phyloP scores from a whole-genome alignment of 1,140 invertebrate genomes.

The Phenacoccus solenopsis region DNA sequence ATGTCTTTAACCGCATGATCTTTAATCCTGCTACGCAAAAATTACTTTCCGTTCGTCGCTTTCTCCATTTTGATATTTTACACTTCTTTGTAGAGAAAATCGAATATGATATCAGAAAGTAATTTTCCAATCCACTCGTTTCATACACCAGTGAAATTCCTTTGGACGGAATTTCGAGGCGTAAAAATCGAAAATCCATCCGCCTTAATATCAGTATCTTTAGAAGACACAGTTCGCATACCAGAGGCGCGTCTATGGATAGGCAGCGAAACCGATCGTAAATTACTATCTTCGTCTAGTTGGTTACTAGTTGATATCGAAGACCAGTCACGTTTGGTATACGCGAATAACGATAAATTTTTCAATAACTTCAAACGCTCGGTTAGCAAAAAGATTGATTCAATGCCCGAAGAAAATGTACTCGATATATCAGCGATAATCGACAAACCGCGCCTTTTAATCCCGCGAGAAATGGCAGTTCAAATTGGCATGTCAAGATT shows the following conservation, averaged over 20 bases:
- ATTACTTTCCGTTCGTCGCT: too few relatives aligned
- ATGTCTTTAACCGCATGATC: too few relatives aligned
- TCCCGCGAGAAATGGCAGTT: background rate
- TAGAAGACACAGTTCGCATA: background rate
- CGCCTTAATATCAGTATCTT: background rate
- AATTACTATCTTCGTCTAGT: background rate
- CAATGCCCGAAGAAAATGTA: background rate
- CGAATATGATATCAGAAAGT: too few relatives aligned
- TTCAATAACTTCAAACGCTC: background rate
- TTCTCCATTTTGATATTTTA: too few relatives aligned
- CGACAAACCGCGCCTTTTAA: background rate
- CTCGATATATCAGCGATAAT: background rate
- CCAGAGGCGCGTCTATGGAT: background rate
- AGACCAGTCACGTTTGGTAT: background rate
- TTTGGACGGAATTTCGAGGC: background rate
- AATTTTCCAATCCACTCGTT: too few relatives aligned
- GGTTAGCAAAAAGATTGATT: background rate
- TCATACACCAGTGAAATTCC: background rate
- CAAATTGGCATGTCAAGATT: background rate
- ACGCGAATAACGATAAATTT: background rate
- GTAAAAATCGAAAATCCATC: background rate
- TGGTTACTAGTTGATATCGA: background rate
- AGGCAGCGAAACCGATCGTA: background rate
- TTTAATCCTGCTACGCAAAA: too few relatives aligned
- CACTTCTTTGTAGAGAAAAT: too few relatives aligned